Percentiles rank a stretch among this genome's conserved stretches.
Conservation (phyloP, 92 coral and sea anemone species). For the Porites divaricata region DNA sequence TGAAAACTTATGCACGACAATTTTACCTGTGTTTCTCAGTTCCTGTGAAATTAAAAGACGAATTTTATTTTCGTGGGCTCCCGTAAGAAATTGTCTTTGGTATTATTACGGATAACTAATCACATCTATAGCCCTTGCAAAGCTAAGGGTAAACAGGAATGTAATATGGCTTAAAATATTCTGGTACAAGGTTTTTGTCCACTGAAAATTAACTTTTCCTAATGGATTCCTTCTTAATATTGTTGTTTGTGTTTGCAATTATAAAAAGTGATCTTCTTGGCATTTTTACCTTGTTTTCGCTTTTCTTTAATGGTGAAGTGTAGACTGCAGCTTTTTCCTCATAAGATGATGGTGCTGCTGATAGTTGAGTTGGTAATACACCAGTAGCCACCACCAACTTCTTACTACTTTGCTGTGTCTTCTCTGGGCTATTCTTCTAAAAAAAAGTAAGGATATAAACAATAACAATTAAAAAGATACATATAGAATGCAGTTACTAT, state of each 20-base stretch:
- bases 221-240: too few species aligned
- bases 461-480: neutral
- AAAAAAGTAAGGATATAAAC: neutral
- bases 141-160: too few species aligned
- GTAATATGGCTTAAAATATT: too few species aligned
- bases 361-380: conserved; percentile 29
- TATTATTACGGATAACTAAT: too few species aligned
- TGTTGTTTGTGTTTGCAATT: neutral
- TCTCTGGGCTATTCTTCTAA: neutral
- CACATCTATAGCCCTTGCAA: too few species aligned
- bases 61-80: too few species aligned
- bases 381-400: conserved; percentile 25
- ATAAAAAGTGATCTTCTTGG: neutral
- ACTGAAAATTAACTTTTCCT: too few species aligned
- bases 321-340: conserved; percentile 13
- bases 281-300: conserved; percentile 12
- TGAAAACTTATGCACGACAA: too few species aligned
- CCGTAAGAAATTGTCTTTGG: too few species aligned
- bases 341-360: conserved; percentile 2
- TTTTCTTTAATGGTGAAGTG: conserved; percentile 7
- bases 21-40: too few species aligned
- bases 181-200: too few species aligned
- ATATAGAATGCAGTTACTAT: neutral
- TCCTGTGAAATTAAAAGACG: too few species aligned
- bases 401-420: conserved; percentile 10